Evolutionary conservation across 2,888 invertebrate species (phyloP), one percentile per base, ranked within the genome.

Genomic region (Panopea generosa): DNA sequence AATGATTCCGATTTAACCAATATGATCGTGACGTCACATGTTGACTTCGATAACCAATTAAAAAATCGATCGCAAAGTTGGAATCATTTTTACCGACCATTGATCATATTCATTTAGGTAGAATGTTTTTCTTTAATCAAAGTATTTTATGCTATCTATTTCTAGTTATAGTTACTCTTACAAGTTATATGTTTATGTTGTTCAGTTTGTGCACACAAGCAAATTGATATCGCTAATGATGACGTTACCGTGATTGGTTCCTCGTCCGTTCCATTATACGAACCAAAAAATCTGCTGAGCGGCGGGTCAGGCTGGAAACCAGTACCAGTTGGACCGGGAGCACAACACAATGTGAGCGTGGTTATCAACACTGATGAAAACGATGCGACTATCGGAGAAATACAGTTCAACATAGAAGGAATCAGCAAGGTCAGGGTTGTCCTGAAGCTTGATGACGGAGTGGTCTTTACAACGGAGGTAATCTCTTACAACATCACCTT

Each of bases 231-330:
- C 40, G 43, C 52, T 26, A 63, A 63, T 43, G 53, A 27, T 63
- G 63, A 63, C 53, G 63, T 63, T 53, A 63, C 53, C 4, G 63
- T 63, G 16, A 24, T 27, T 18, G 53, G 53, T n/a, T 43, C 63
- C 27, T 63, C 63, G 26, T 53, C 52, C 1, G 38, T 53, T 16
- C 53, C 52, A 16, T 52, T 52, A 14, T 14, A 45, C n/a, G 18
- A 53, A 20, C 63, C 63, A 2, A 52, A 43, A 1, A 43, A 63
- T 2, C 43, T 63, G 2, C 53, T 63, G 14, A 38, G 33, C 18
- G 52, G 52, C 11, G 63, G 63, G 18, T 24, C n/a, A 9, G 63
- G 52, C n/a, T 63, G 63, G 63, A 20, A 53, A 20, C 63, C 63
- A 18, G 40, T 18, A 14, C 40, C 22, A 4, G 63, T 53, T 20